Conservation (phyloP, 2,888 invertebrate species). For the Caenorhabditis angaria region DNA sequence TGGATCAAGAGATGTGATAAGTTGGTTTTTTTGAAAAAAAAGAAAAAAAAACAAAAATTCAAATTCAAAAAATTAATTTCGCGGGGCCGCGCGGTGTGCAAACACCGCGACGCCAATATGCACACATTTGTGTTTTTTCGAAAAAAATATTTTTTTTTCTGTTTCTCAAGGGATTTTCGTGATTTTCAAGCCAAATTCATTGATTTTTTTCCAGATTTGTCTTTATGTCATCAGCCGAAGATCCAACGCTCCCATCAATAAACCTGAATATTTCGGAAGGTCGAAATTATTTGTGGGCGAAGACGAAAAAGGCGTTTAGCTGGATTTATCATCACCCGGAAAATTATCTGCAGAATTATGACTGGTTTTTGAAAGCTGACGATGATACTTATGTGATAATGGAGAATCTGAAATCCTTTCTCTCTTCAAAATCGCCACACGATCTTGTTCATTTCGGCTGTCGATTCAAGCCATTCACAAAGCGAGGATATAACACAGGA, state of each 20-base stretch:
- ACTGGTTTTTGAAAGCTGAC: conserved; percentile 90
- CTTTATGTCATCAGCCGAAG: conserved; percentile 76
- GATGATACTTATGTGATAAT: conserved; percentile 96
- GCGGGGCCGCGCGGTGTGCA: no score
- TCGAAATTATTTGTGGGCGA: conserved; percentile 91
- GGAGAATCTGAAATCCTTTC: conserved; percentile 82
- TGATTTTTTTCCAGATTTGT: conserved; percentile 69
- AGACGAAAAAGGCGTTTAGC: conserved; percentile 86
- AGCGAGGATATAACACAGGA: conserved; percentile 77
- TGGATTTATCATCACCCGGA: conserved; percentile 74
- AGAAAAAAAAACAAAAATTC: background rate
- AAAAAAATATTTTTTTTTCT: no score
- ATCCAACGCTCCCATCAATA: conserved; percentile 82
- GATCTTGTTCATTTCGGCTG: conserved; percentile 75
- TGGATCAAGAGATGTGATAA: conserved; percentile 76
- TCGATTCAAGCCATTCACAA: conserved; percentile 85
- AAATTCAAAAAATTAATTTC: no score
- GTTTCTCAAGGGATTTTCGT: no score
- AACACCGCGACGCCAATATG: no score
- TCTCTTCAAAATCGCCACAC: conserved; percentile 65
- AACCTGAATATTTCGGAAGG: conserved; percentile 84
- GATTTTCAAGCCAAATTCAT: no score
- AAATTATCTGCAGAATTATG: conserved; percentile 74
- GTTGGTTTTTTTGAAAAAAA: conserved; percentile 77
- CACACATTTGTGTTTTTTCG: no score